Evolutionary conservation across 2,888 invertebrate genomes (phyloP), one percentile per base, ranked within the genome.

Genomic region (Diadegma fenestrale): DNA sequence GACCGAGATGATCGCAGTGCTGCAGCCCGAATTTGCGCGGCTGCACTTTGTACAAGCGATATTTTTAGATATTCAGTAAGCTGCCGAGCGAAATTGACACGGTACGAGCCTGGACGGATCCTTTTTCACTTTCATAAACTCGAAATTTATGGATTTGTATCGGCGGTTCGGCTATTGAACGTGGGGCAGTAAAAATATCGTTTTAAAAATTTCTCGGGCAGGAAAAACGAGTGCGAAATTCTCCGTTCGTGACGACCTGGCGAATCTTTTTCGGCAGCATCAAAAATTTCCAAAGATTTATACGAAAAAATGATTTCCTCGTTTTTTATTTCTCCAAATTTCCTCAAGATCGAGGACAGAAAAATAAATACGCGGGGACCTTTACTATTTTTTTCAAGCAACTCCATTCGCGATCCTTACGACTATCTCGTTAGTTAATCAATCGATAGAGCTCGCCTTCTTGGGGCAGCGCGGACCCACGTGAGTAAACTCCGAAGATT

Each of bases 21-120:
- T n/a, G 68, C 69, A 61, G 45, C 48, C 61, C 73, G 58, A 79
- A 69, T 51, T 79, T 79, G 26, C 54, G 48, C 66, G 78, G 58
- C 66, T 79, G 79, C 82, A 78, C 45, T 82, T 72, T 73, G 54
- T 61, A 68, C 72, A 61, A 54, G 33, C 68, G 72, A 80, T 76
- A 54, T 80, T 83, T 83, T 79, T 79, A 73, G 79, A 79, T 75
- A 45, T 79, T 43, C 64, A 64, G 22, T 69, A 12, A 41, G 58
- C 30, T 43, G 54, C 33, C 72, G 72, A 73, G 12, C 58, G 33
- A 73, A 22, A 48, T 58, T 22, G 22, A 22, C 26, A 41, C 63
- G 48, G 19, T 30, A 37, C 17, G 30, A 14, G n/a, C 19, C 63
- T 43, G 64, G 30, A 10, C 19, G 41, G 43, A 30, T 48, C 54